Conservation (phyloP, 2,797 vertebrate species). For the Agapornis canus region DNA sequence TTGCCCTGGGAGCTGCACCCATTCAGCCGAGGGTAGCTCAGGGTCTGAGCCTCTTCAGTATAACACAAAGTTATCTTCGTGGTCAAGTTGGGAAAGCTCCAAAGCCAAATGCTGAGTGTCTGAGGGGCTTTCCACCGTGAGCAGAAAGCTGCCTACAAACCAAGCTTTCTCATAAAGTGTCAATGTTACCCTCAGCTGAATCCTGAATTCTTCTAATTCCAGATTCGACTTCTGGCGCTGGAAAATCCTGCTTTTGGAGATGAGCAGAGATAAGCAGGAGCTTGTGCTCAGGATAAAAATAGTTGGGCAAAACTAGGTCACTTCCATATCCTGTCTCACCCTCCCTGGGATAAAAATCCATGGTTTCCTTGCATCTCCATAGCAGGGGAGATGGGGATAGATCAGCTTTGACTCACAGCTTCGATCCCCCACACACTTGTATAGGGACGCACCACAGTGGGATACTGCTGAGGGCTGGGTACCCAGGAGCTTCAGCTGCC, state of each 20-base stretch:
- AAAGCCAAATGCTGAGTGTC: not conserved
- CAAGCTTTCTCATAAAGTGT: not conserved
- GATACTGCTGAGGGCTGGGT: accelerated
- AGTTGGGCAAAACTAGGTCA: not conserved
- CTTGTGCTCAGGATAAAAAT: not conserved
- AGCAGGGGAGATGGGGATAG: not conserved
- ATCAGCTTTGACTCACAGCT: not conserved
- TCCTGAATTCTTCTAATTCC: not conserved
- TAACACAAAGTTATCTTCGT: not conserved
- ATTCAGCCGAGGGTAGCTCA: not conserved
- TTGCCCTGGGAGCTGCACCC: constrained; percentile 22
- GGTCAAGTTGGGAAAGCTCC: not conserved
- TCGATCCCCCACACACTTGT: not conserved
- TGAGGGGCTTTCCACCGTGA: not conserved
- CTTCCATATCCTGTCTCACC: not conserved
- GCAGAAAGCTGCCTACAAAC: not conserved
- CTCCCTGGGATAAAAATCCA: not conserved
- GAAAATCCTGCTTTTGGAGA: not conserved
- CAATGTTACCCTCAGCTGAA: not conserved
- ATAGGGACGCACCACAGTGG: accelerated
- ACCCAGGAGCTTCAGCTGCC: accelerated
- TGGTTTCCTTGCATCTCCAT: not conserved
- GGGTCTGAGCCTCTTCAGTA: not conserved
- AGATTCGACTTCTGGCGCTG: not conserved
- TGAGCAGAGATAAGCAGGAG: not conserved